Base-by-base conservation (phyloP, 2,888 invertebrate species). In the Ypsolopha sequella region DNA sequence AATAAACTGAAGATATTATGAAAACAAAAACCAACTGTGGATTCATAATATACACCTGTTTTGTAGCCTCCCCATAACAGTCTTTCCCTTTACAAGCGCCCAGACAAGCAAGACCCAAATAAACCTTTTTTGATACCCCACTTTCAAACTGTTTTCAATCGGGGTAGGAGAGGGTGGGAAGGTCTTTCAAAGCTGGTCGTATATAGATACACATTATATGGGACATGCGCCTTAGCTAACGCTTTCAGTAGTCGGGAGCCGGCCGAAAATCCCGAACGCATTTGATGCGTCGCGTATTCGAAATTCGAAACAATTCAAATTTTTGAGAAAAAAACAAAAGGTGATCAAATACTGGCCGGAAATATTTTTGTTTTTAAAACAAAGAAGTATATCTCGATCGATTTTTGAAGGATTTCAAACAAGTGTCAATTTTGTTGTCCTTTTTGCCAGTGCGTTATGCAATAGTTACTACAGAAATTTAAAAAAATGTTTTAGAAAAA, bases 21-120 rank as follows among this genome's bases (percentile, higher is more conserved):
- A 58, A 64, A 63, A 64, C 60, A 60, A 60, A 62, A 76, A 81
- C 81, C 82, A 81, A 79, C 81, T 82, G 81, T 82, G 73, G 84
- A 69, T 73, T 43, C 43, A 14, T 14, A 54, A 59, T 58, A 54
- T 55, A 58, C 55, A 58, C 59, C 58, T 62, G 58, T 58, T 58
- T 50, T 55, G 24, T 58, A 59, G 58, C 58, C 63, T 24, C 24
- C 24, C 24, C 4, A 24, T 24, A 24, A 62, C 64, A 64, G 59
- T 68, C 60, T 62, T 24, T 60, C 63, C 58, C 54, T 58, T 56
- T 50, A 36, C 49, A 47, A 52, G 50, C 48, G 55, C 53, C 78
- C 73, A 73, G 13, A 51, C 13, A 52, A 44, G 6, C 1, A 11
- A 53, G 75, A 70, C 45, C 75, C 50, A 39, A 54, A 11, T 11